A percentile compares a stretch with the other conserved stretches of the same genome.
These are phyloP conservation scores for Scolanthus callimorphus DNA, from an alignment of 92 coral and sea anemone genomes.

Conservation along the genomic window DNA sequence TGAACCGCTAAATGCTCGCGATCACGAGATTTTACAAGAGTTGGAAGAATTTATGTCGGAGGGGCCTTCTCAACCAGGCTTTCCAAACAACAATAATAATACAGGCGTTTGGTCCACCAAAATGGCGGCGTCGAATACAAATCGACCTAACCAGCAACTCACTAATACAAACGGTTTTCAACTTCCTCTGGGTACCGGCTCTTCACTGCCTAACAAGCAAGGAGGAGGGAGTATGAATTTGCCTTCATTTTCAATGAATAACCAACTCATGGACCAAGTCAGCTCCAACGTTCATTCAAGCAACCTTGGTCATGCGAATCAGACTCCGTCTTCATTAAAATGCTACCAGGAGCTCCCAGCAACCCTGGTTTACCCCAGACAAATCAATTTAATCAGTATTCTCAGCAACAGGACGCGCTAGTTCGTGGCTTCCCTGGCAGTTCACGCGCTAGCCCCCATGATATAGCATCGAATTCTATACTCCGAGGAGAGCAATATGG, in stretches of 20 bases:
- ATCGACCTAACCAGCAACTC: constrained; percentile 42
- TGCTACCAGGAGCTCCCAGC: constrained; percentile 26
- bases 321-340: constrained; percentile 55
- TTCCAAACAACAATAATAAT: constrained; percentile 47
- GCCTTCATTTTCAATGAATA: constrained; percentile 65
- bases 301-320: constrained; percentile 48
- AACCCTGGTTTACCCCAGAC: constrained; percentile 49
- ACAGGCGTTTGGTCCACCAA: constrained; percentile 57
- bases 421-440: constrained; percentile 59
- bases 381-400: constrained; percentile 65
- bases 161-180: constrained; percentile 85
- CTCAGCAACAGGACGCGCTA: constrained; percentile 76
- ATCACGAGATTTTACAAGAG: constrained; percentile 63
- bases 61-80: constrained; percentile 29
- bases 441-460: constrained; percentile 42
- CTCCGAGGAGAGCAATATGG: constrained; percentile 84
- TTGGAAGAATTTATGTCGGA: constrained; percentile 43
- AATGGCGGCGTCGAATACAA: constrained; percentile 72
- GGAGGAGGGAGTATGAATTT: constrained; percentile 47
- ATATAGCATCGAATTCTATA: constrained; percentile 21
- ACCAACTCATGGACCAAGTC: constrained; percentile 71
- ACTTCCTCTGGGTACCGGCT: constrained; percentile 59
- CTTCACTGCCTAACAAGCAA: constrained; percentile 61
- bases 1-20: constrained; percentile 32
- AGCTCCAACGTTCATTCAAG: constrained; percentile 45